Conservation (phyloP, 2,888 invertebrate genomes). For the Idaea aversata region DNA sequence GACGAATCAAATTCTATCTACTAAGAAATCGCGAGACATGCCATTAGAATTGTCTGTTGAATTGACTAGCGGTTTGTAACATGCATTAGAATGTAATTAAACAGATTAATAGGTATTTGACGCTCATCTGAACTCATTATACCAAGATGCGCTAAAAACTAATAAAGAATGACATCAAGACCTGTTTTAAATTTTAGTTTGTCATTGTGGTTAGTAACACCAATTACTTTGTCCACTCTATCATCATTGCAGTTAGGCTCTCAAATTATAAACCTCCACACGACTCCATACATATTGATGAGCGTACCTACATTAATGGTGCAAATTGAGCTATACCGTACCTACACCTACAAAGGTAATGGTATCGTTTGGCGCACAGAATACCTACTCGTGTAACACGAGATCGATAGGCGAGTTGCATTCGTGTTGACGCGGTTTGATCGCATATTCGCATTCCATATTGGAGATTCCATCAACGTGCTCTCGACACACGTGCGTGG, state of each 20-base stretch:
- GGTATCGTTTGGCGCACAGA: conserved; percentile 19
- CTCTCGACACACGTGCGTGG: conserved; percentile 48
- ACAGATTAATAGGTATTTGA: too few relatives aligned
- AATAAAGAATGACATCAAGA: neutral
- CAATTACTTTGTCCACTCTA: neutral
- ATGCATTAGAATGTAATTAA: neutral
- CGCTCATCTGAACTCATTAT: neutral
- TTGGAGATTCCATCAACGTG: conserved; percentile 45
- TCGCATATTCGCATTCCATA: conserved; percentile 30
- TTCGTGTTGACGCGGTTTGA: conserved; percentile 22
- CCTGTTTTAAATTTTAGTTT: neutral
- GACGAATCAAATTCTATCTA: neutral
- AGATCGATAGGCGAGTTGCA: conserved; percentile 25
- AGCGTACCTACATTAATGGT: conserved; percentile 17
- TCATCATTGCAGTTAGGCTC: conserved; percentile 12
- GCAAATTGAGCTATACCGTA: conserved; percentile 23
- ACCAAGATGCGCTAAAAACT: neutral
- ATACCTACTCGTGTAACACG: conserved; percentile 15
- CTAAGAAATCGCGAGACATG: neutral
- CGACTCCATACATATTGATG: conserved; percentile 25
- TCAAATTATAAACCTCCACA: conserved; percentile 19
- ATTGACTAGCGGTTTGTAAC: conserved; percentile 1
- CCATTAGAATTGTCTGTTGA: neutral
- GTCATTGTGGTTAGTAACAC: neutral
- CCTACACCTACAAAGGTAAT: conserved; percentile 16